These are phyloP conservation scores for Ptychadena robeensis DNA, from an alignment of 2,797 vertebrate genomes.

Conservation along the genomic window DNA sequence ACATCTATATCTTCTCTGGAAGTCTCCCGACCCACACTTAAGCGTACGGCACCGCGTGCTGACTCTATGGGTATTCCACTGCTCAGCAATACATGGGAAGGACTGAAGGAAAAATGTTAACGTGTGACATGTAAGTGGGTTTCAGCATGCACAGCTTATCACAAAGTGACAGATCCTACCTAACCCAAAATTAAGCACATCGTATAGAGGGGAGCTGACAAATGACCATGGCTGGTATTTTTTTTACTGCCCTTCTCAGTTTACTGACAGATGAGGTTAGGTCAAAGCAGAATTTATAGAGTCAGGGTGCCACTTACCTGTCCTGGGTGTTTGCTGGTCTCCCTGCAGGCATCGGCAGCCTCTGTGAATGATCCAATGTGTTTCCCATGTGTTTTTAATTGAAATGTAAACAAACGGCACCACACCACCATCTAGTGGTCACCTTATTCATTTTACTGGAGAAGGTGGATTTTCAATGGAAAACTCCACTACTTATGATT, in stretches of 20 bases:
- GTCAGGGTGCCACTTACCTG: no score
- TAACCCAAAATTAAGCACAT: neutral
- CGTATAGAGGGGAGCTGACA: neutral
- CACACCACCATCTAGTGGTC: no score
- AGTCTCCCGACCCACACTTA: slow-evolving; percentile 88
- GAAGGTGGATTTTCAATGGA: no score
- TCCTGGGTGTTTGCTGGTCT: no score
- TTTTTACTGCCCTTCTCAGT: neutral
- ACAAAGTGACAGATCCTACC: neutral
- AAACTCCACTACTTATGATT: no score
- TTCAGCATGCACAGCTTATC: neutral
- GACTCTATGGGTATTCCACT: slow-evolving; percentile 80
- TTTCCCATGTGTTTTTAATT: no score
- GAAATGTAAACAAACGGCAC: no score
- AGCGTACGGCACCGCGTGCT: slow-evolving; percentile 86
- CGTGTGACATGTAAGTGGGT: neutral
- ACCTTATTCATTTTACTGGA: no score
- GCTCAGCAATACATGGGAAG: slow-evolving; percentile 88
- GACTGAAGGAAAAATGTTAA: slow-evolving; percentile 46
- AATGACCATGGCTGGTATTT: neutral
- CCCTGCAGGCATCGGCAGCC: no score
- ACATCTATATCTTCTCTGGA: slow-evolving; percentile 83
- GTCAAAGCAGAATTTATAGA: neutral
- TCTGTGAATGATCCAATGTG: no score
- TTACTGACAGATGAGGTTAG: neutral